Base-by-base conservation (phyloP, 2,113 vertebrate species). In the Rhombomys opimus region DNA sequence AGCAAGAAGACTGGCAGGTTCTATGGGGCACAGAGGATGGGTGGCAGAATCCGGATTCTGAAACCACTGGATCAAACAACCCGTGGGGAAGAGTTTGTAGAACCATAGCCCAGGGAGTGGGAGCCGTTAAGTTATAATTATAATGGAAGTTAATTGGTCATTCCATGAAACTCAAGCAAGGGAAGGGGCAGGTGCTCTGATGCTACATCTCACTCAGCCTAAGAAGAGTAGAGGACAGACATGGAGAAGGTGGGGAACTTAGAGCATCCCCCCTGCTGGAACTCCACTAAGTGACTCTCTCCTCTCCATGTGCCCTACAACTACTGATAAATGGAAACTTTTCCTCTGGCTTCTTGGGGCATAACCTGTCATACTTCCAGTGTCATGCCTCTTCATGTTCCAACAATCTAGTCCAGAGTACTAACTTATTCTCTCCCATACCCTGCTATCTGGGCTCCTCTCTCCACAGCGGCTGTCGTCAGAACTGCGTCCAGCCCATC, bases 351-450 rank as follows among this genome's bases (percentile, higher is more conserved):
- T 41, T 41, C 41, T 41, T 2, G 54, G 25, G 23, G 13, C 13
- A 38, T 13, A 18, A n/a, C 18, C 5, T 77, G 30, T 0, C 0
- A 15, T 77, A 70, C 3, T 3, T 41, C 25, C 0, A 11, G 2
- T 61, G 2, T 3, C 89, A 46, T 76, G 30, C 30, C 18, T 89
- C 72, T 11, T 63, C 1, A 11, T 73, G 6, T 23, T 75, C 80
- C 20, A 84, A 38, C 1, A 73, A 68, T 3, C 86, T 80, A 13
- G 15, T 92, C 38, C 65, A 80, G 11, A 30, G 2, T 27, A 72
- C 46, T 54, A 41, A 72, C 46, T 0, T 91, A n/a, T 65, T 20
- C 46, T 82, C 12, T 84, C 12, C 38, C 54, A 63, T 63, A 4
- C 5, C 70, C 63, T 95, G 1, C 8, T 73, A 59, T 0, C 57